phyloP scores from a whole-genome alignment of 2,797 vertebrate species.

The Anguilla anguilla region DNA sequence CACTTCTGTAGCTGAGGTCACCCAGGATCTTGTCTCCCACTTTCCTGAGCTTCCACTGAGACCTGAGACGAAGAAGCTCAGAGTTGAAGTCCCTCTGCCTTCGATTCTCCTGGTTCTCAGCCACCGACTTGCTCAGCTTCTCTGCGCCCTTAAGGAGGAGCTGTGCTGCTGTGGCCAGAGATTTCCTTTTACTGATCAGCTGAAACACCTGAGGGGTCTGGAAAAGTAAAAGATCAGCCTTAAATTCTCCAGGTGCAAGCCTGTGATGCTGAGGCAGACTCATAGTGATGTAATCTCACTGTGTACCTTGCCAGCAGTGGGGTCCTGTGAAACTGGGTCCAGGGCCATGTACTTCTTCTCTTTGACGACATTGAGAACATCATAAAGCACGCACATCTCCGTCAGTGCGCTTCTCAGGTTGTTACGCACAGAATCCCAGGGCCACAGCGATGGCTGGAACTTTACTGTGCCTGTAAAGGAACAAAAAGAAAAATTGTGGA shows the following conservation, averaged over 20 bases:
- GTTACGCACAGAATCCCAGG: constrained; percentile 96
- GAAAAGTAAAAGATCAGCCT: background rate
- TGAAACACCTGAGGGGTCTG: constrained; percentile 93
- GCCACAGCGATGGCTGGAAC: constrained; percentile 96
- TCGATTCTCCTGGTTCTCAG: constrained; percentile 92
- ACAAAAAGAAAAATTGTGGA: background rate
- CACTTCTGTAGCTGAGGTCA: constrained; percentile 95
- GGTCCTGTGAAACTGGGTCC: constrained; percentile 91
- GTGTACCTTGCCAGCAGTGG: constrained; percentile 66
- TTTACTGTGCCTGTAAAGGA: constrained; percentile 81
- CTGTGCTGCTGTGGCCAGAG: constrained; percentile 88
- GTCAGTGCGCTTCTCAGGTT: constrained; percentile 89
- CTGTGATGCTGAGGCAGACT: background rate
- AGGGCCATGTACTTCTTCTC: constrained; percentile 98
- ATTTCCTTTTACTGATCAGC: constrained; percentile 94
- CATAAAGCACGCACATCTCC: constrained; percentile 94
- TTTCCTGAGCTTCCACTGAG: constrained; percentile 97
- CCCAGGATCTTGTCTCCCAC: constrained; percentile 98
- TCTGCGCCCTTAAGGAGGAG: constrained; percentile 92
- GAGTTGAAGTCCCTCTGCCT: constrained; percentile 96
- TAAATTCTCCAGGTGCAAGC: background rate
- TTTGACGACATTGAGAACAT: constrained; percentile 93
- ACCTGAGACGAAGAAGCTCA: constrained; percentile 87
- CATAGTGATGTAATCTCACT: background rate
- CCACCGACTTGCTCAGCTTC: constrained; percentile 88